Evolutionary conservation across 2,113 vertebrate genomes (phyloP), one percentile per base, ranked within the genome.

Genomic region (Platichthys flesus): DNA sequence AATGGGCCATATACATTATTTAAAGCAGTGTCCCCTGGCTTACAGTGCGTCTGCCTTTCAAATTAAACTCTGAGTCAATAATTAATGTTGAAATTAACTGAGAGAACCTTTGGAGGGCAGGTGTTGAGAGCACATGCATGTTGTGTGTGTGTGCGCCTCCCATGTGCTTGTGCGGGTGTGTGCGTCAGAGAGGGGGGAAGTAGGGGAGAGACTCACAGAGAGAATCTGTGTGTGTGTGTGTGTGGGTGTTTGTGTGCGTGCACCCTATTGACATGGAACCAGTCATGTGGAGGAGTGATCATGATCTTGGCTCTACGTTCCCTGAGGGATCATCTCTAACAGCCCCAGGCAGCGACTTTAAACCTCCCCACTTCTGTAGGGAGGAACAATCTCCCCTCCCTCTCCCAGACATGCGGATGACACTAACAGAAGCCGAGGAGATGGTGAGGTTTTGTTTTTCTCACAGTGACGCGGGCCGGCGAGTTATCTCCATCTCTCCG

Each of bases 41-140:
- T 93, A 91, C 88, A 90, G 84, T 92, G 78, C 60, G 86, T 89
- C 92, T 93, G 90, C 90, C 92, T 94, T 94, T 94, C 87, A 94
- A 94, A 94, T 94, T 90, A 93, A 94, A 94, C 90, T 90, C 84
- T 76, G 71, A 87, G 89, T 94, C 92, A 94, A 94, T 95, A 94
- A 94, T 94, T 93, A 94, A 94, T 94, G 93, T 90, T 80, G 85
- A 91, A 92, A 94, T 93, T 92, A 94, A 90, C 88, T 73, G 81
- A 85, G 76, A 91, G 91, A 88, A 74, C 83, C 90, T 92, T 92
- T 83, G 84, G 86, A 85, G 89, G 85, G 85, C 82, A 89, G 88
- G 88, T 88, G 90, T 91, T 85, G 87, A 87, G 85, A 82, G 84
- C 74, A 80, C 78, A 76, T 73, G 63, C 76, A 71, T 86, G 47